A percentile compares a stretch with the other conserved stretches of the same genome.
phyloP scores from a whole-genome alignment of 2,888 invertebrate genomes.

The Melanostoma mellinum region DNA sequence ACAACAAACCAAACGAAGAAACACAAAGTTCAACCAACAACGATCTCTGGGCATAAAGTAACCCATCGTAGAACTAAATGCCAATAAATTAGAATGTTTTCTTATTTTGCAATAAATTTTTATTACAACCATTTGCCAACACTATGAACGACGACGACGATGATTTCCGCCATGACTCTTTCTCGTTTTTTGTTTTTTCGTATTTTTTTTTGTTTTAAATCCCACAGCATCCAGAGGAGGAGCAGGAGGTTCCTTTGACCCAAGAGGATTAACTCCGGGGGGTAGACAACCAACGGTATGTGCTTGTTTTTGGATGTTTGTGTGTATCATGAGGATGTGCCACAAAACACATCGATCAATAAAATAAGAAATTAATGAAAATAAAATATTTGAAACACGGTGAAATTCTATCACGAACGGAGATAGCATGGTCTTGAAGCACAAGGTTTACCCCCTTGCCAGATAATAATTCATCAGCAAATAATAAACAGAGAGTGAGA shows the following conservation, averaged over 20 bases:
- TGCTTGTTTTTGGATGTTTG: not conserved
- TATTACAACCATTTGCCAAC: constrained; percentile 76
- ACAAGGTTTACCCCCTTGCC: constrained; percentile 9
- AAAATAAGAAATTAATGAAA: constrained; percentile 56
- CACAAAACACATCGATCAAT: constrained; percentile 64
- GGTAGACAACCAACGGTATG: not conserved
- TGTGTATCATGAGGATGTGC: constrained; percentile 5
- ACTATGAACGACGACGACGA: constrained; percentile 58
- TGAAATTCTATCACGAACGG: constrained; percentile 27
- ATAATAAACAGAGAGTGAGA: constrained; percentile 76
- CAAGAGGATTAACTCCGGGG: constrained; percentile 30
- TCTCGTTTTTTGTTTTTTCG: constrained; percentile 2
- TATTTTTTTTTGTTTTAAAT: constrained; percentile 17
- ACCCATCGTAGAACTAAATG: constrained; percentile 77
- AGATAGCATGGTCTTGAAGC: no score
- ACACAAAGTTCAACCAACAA: constrained; percentile 13
- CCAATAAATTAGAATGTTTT: constrained; percentile 81
- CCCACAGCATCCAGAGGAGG: not conserved
- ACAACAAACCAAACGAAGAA: not conserved
- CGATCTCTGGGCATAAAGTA: constrained; percentile 9
- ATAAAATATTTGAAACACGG: constrained; percentile 50
- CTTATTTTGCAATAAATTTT: constrained; percentile 80
- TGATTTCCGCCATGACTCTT: constrained; percentile 40
- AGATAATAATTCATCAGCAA: constrained; percentile 78
- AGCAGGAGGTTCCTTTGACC: constrained; percentile 1